Percentiles rank a stretch among this genome's conserved stretches.
phyloP scores from a whole-genome alignment of 2,888 invertebrate genomes.

The Athetis lepigone region DNA sequence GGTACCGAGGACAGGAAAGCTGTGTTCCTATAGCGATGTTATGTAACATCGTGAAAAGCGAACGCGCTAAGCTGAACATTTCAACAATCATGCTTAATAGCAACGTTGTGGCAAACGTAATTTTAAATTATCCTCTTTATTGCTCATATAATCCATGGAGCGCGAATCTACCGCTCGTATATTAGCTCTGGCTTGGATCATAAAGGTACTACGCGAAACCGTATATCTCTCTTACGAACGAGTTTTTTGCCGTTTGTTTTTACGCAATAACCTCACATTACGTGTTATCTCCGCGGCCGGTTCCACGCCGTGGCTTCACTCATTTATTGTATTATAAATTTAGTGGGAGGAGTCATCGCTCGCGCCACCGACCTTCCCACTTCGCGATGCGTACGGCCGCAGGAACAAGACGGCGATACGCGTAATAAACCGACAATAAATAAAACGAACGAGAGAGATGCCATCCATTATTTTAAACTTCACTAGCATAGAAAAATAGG shows the following conservation, averaged over 20 bases:
- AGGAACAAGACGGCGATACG: conserved; percentile 85
- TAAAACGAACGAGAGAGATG: conserved; percentile 77
- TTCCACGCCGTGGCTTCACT: conserved; percentile 82
- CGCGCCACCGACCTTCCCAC: conserved; percentile 84
- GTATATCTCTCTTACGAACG: conserved; percentile 81
- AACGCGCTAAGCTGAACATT: conserved; percentile 61
- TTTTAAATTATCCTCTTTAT: conserved; percentile 87
- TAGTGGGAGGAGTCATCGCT: conserved; percentile 87
- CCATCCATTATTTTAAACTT: conserved; percentile 84
- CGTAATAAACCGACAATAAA: conserved; percentile 74
- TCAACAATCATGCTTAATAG: conserved; percentile 79
- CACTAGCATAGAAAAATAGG: conserved; percentile 89
- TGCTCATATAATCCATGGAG: conserved; percentile 82
- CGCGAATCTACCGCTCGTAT: conserved; percentile 82
- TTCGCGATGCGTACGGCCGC: conserved; percentile 73
- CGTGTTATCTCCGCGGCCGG: conserved; percentile 84
- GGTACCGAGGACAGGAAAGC: conserved; percentile 39
- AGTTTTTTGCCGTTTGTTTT: conserved; percentile 88
- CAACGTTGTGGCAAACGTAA: conserved; percentile 82
- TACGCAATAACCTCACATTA: conserved; percentile 86
- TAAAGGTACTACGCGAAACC: conserved; percentile 82
- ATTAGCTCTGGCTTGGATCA: conserved; percentile 81
- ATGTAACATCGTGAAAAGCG: conserved; percentile 60
- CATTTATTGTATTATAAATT: conserved; percentile 89
- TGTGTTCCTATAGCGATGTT: conserved; percentile 41